These are phyloP conservation scores for Phaethornis superciliosus DNA, from an alignment of 2,113 vertebrate species.

Conservation along the genomic window DNA sequence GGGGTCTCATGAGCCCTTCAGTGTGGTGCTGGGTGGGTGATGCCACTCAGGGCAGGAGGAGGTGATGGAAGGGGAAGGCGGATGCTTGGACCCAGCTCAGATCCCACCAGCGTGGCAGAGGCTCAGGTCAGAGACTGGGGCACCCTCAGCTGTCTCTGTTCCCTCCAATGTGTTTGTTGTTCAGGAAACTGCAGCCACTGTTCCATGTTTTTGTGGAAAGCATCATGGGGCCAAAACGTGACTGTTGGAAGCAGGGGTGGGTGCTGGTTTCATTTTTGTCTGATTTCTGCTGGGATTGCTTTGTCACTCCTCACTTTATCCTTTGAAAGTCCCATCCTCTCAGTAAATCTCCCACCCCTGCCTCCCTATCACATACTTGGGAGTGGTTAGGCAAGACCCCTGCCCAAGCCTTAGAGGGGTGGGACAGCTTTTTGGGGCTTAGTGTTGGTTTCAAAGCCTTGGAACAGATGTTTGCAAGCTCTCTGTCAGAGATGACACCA, in stretches of 20 bases:
- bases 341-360: neutral
- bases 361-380: neutral
- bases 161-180: neutral
- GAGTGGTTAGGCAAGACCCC: accelerated
- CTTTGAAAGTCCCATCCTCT: neutral
- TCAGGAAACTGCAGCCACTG: no score
- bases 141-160: neutral
- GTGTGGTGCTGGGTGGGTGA: neutral
- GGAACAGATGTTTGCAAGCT: neutral
- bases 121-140: neutral
- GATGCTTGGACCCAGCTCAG: no score
- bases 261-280: neutral
- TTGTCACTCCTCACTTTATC: neutral
- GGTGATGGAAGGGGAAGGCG: no score
- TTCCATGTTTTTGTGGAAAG: neutral
- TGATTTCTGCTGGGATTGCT: neutral
- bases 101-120: no score
- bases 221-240: accelerated
- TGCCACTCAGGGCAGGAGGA: neutral
- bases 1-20: accelerated
- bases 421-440: accelerated
- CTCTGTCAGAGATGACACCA: neutral
- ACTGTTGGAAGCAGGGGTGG: neutral
- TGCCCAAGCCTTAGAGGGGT: accelerated
- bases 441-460: accelerated